phyloP scores from a whole-genome alignment of 2,797 vertebrate species.

The Phylloscopus collybita region DNA sequence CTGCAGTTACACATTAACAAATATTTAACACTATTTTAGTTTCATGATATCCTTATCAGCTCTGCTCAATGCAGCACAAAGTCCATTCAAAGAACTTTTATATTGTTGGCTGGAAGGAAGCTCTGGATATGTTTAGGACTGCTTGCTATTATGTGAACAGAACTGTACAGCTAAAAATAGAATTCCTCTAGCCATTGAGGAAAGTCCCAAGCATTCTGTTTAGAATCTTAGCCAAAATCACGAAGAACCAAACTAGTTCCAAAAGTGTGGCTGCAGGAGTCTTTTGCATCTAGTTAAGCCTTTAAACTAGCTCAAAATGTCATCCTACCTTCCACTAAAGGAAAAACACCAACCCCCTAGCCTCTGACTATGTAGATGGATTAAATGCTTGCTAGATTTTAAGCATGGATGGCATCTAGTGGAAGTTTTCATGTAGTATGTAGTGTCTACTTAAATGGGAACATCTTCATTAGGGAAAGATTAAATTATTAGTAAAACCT shows the following conservation, averaged over 20 bases:
- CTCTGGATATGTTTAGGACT: too few species aligned
- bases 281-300: not conserved
- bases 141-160: not conserved
- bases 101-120: not conserved
- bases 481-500: not conserved
- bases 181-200: not conserved
- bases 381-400: not conserved
- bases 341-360: not conserved
- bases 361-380: too few species aligned
- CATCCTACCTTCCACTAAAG: too few species aligned
- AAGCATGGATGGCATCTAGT: not conserved
- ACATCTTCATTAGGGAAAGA: not conserved
- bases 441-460: not conserved
- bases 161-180: not conserved
- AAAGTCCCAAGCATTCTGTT: not conserved
- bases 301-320: not conserved
- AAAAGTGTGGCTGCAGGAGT: rapidly evolving
- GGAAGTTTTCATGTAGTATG: not conserved
- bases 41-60: constrained; percentile 5
- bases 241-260: not conserved
- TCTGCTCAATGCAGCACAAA: not conserved
- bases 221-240: not conserved
- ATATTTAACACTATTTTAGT: not conserved
- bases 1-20: constrained; percentile 40
- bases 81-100: not conserved